phyloP scores from a whole-genome alignment of 2,797 vertebrate genomes.

The Parauchenoglanis punctatus region DNA sequence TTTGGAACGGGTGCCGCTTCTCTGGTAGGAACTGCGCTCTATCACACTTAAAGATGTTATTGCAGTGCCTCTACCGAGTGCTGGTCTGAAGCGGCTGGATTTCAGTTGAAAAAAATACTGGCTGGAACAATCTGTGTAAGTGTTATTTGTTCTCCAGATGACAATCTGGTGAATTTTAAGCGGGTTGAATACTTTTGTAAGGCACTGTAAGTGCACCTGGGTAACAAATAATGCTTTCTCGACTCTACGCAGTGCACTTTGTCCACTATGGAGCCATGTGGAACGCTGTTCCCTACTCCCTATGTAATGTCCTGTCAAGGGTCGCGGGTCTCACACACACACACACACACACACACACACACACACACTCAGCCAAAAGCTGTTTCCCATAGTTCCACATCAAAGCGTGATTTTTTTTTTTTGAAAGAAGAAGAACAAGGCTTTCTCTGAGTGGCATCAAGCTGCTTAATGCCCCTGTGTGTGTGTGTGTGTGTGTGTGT shows the following conservation, averaged over 20 bases:
- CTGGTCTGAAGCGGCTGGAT: background rate
- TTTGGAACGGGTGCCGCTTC: no score
- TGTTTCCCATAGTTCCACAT: constrained; percentile 52
- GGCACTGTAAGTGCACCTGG: background rate
- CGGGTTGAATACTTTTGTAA: background rate
- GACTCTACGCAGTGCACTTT: background rate
- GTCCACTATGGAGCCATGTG: background rate
- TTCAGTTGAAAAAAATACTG: no score
- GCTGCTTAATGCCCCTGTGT: constrained; percentile 60
- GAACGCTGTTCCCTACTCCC: background rate
- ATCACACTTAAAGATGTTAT: background rate
- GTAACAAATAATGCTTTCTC: no score
- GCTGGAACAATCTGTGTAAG: no score
- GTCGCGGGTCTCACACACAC: background rate
- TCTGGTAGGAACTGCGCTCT: no score
- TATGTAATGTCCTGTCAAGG: background rate
- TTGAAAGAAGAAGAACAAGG: constrained; percentile 40
- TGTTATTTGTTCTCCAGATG: no score
- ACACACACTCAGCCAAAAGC: background rate
- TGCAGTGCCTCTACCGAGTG: no score
- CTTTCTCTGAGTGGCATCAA: constrained; percentile 53
- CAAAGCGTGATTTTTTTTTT: constrained; percentile 52
- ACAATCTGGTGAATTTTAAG: no score
- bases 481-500: constrained; percentile 42
- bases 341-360: background rate